Evolutionary conservation across 2,113 vertebrate genomes (phyloP).

Genomic region (Oreocharis arfaki): DNA sequence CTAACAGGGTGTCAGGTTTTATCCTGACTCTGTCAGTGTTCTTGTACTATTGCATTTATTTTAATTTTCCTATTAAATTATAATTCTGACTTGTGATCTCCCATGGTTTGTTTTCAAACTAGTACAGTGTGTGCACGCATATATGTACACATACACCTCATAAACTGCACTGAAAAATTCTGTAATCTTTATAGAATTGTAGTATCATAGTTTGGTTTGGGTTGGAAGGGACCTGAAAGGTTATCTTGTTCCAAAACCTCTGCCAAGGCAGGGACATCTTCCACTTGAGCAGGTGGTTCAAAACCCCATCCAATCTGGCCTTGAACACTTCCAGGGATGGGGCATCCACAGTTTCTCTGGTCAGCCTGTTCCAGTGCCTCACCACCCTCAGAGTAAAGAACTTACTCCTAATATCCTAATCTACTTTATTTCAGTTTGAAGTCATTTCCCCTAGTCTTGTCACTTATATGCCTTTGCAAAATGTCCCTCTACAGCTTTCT

Average conservation of each 20-base stretch:
- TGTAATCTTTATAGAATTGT: background rate
- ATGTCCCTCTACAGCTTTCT: background rate
- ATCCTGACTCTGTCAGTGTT: too few relatives aligned
- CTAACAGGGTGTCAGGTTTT: too few relatives aligned
- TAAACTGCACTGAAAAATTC: background rate
- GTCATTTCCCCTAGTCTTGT: background rate
- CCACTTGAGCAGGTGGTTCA: background rate
- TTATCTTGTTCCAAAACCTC: accelerated
- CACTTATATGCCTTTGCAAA: background rate
- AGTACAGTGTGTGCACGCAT: background rate
- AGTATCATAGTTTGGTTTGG: accelerated
- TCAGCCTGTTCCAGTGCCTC: background rate
- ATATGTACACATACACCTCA: background rate
- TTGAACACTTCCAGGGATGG: background rate
- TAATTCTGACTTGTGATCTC: too few relatives aligned
- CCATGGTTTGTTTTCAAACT: too few relatives aligned
- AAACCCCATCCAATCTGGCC: background rate
- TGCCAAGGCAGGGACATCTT: background rate
- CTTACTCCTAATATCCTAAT: background rate
- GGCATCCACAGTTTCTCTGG: background rate
- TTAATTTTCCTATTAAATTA: too few relatives aligned
- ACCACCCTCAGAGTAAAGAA: background rate
- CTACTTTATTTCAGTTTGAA: background rate
- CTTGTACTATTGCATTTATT: too few relatives aligned
- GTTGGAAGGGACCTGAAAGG: background rate